Percentiles rank a stretch among this genome's conserved stretches.
Evolutionary conservation across 2,888 invertebrate genomes (phyloP).

Genomic region (Magallana nippona): DNA sequence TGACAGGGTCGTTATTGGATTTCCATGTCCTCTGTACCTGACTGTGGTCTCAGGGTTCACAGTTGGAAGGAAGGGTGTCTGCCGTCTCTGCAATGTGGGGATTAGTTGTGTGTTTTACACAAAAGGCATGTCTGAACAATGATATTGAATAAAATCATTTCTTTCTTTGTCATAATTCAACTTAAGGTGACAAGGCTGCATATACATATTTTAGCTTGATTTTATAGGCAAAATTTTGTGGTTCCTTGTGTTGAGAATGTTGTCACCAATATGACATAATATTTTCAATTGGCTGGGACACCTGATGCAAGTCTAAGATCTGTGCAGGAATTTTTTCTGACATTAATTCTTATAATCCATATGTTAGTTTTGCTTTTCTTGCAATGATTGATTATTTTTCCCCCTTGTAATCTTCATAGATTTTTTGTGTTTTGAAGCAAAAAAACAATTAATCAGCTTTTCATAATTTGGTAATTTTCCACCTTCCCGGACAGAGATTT

Average conservation of each 20-base stretch:
- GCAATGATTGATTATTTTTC: background rate
- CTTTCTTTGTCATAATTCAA: too few species aligned
- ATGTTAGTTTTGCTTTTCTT: background rate
- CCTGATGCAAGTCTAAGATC: background rate
- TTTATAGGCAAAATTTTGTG: too few species aligned
- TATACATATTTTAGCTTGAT: too few species aligned
- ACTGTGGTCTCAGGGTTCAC: slow-evolving; percentile 3
- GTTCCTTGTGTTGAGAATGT: too few species aligned
- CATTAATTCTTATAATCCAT: background rate
- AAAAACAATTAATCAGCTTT: background rate
- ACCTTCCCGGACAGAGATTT: background rate
- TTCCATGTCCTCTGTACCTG: background rate
- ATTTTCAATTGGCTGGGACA: too few species aligned
- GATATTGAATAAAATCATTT: too few species aligned
- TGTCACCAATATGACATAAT: too few species aligned
- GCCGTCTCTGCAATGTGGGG: background rate
- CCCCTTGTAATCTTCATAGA: slow-evolving; percentile 1
- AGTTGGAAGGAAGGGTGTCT: slow-evolving; percentile 4
- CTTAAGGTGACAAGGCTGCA: too few species aligned
- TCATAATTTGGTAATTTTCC: slow-evolving; percentile 20
- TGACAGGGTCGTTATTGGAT: slow-evolving; percentile 25
- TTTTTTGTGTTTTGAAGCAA: slow-evolving; percentile 28
- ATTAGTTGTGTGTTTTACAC: background rate
- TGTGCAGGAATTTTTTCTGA: background rate
- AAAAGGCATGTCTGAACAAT: background rate